These are phyloP conservation scores for Phyllopteryx taeniolatus DNA, from an alignment of 2,113 vertebrate genomes.

Conservation along the genomic window DNA sequence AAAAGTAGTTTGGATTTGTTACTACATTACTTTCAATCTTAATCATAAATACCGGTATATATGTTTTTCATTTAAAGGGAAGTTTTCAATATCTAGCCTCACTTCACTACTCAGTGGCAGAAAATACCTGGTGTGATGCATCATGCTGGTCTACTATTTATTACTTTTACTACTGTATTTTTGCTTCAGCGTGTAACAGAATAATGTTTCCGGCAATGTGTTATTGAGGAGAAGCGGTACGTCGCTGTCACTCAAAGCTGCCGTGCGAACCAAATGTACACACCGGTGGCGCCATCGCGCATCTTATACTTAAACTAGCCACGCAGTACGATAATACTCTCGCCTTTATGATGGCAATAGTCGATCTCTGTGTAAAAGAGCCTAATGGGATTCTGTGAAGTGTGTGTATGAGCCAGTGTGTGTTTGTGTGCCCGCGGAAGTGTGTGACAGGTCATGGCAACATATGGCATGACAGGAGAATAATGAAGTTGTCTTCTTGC, in stretches of 20 bases:
- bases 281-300: neutral
- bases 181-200: neutral
- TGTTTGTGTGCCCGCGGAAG: neutral
- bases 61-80: too few species aligned
- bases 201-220: neutral
- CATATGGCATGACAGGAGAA: constrained; percentile 32
- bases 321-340: neutral
- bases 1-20: too few species aligned
- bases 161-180: neutral
- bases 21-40: too few species aligned
- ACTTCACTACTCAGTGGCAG: too few species aligned
- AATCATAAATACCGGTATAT: too few species aligned
- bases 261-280: neutral
- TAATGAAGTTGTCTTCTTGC: constrained; percentile 25
- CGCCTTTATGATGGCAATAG: neutral
- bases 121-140: neutral
- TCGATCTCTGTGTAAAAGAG: neutral
- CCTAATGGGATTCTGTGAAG: constrained; percentile 1
- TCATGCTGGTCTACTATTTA: neutral
- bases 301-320: neutral
- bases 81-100: too few species aligned
- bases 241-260: neutral
- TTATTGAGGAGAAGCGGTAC: neutral
- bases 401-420: neutral
- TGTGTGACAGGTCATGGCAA: constrained; percentile 13